Base-by-base conservation (phyloP, 2,888 invertebrate species). In the Protonemura montana region DNA sequence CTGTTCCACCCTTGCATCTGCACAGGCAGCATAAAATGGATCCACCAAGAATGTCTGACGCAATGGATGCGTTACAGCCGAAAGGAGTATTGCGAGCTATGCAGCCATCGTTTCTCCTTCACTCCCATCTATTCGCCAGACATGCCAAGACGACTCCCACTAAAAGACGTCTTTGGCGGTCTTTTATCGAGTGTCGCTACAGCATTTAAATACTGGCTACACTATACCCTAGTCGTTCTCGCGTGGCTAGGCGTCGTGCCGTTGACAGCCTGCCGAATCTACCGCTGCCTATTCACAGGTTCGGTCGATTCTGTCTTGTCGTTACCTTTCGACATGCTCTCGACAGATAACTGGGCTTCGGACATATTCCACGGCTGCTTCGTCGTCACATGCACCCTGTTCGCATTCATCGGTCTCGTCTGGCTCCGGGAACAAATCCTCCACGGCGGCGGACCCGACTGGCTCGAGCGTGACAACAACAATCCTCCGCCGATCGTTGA, bases 111-210 rank as follows among this genome's bases (percentile, higher is more conserved):
- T 87, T 99, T 99, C 92, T 98, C 98, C 2, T 99, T 99, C 90
- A 98, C 98, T 90, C 99, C 99, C 35, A 99, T 99, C 89, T 99
- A 99, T 92, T 98, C 99, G n/a, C 98, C 99, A 35, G 99, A 99
- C 91, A 99, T 99, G 99, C 99, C 99, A n/a, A 95, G 98, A 87
- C 94, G 99, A 87, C 92, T 99, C 89, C 99, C 99, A 0, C 93
- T 99, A 41, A 94, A 95, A 88, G 99, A 99, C 91, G 96, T 99
- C 10, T 94, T 98, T 0, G 96, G 96, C 82, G 99, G 99, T 0
- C 92, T 99, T 84, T 93, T 98, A 86, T 95, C 96, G 2, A 98
- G 98, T 27, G 95, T 99, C 41, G 96, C 96, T 1, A 97, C 97
- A 80, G 99, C 98, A 0, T 96, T 99, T 0, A 96, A 98, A 90